phyloP scores from a whole-genome alignment of 2,888 invertebrate species.

The Polyommatus iphigenia region DNA sequence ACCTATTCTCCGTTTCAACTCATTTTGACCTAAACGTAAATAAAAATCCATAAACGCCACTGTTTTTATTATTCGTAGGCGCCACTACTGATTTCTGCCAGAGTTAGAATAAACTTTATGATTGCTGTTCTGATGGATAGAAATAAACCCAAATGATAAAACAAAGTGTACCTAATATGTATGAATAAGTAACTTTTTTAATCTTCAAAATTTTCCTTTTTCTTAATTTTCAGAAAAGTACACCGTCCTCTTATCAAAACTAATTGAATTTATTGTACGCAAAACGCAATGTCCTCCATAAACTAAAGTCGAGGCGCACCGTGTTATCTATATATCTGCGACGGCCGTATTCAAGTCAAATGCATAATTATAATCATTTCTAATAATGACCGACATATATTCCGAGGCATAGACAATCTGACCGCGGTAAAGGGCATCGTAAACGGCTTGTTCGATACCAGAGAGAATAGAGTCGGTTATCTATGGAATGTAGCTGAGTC shows the following conservation, averaged over 20 bases:
- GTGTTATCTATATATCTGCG: constrained; percentile 38
- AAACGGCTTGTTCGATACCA: constrained; percentile 59
- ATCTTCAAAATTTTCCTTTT: too few relatives aligned
- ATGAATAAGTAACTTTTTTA: too few relatives aligned
- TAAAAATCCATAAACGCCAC: too few relatives aligned
- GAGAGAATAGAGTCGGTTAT: constrained; percentile 65
- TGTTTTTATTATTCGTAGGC: too few relatives aligned
- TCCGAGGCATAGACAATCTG: constrained; percentile 45
- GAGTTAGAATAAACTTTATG: too few relatives aligned
- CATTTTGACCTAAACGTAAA: too few relatives aligned
- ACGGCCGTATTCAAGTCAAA: constrained; percentile 39
- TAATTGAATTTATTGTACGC: background rate
- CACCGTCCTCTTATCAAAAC: background rate
- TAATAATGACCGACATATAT: constrained; percentile 47
- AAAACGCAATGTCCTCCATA: constrained; percentile 18
- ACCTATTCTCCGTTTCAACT: too few relatives aligned
- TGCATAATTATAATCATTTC: constrained; percentile 44
- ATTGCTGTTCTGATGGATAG: too few relatives aligned
- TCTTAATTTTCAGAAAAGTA: too few relatives aligned
- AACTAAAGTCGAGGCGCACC: constrained; percentile 32
- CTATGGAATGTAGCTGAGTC: constrained; percentile 75
- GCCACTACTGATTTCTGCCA: too few relatives aligned
- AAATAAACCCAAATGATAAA: too few relatives aligned
- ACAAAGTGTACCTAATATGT: too few relatives aligned
- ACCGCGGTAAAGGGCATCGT: constrained; percentile 65